These are phyloP conservation scores for Enoplosus armatus DNA, from an alignment of 2,797 vertebrate genomes.

Conservation along the genomic window DNA sequence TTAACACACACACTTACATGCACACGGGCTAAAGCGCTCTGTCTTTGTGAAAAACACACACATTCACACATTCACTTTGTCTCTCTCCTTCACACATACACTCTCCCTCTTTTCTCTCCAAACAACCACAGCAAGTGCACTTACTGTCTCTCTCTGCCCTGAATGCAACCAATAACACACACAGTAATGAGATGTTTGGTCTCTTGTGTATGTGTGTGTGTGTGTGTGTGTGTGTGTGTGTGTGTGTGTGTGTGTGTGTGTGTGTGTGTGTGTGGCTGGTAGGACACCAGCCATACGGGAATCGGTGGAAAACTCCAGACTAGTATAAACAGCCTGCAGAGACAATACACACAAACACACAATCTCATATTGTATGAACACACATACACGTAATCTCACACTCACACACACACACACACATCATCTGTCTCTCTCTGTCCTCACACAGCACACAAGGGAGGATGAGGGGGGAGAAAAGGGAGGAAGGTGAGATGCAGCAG, in stretches of 20 bases:
- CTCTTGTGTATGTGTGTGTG: constrained; percentile 16
- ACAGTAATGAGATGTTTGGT: constrained; percentile 49
- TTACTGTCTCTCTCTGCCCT: constrained; percentile 11
- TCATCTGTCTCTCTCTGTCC: constrained; percentile 40
- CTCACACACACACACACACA: constrained; percentile 17
- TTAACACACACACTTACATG: constrained; percentile 30
- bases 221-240: constrained; percentile 25
- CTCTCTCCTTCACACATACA: constrained; percentile 36
- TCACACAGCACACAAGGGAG: constrained; percentile 38
- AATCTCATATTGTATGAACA: background rate
- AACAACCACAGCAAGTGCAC: constrained; percentile 38
- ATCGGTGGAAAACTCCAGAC: constrained; percentile 46
- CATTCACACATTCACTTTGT: constrained; percentile 31
- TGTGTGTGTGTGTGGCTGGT: constrained; percentile 29
- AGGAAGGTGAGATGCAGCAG: constrained; percentile 36
- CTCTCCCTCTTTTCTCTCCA: constrained; percentile 26
- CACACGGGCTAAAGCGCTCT: background rate
- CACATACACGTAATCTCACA: constrained; percentile 15
- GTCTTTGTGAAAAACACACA: constrained; percentile 27
- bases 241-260: background rate
- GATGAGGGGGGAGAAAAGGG: constrained; percentile 14
- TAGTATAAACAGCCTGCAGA: constrained; percentile 65
- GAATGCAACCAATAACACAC: constrained; percentile 24
- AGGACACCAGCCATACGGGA: constrained; percentile 38
- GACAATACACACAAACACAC: constrained; percentile 21